phyloP scores from a whole-genome alignment of 2,113 vertebrate genomes.

The Steatornis caripensis region DNA sequence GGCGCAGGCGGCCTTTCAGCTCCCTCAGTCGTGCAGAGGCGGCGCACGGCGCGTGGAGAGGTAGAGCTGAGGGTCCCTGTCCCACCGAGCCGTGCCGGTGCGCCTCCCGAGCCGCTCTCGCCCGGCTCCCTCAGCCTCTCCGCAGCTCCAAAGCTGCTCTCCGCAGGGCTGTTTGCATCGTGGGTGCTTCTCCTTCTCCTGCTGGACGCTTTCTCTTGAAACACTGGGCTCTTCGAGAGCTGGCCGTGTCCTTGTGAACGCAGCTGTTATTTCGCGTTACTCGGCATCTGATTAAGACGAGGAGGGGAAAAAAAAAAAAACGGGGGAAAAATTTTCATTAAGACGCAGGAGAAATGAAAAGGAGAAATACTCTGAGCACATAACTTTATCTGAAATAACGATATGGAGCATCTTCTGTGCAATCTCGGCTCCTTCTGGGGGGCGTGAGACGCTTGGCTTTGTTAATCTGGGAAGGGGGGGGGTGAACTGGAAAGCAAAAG shows the following conservation, averaged over 20 bases:
- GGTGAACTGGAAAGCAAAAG: neutral
- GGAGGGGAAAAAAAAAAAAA: neutral
- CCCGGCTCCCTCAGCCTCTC: neutral
- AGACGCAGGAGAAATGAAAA: neutral
- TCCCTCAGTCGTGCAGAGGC: neutral
- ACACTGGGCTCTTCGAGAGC: neutral
- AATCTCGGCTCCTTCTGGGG: neutral
- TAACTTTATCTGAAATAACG: neutral
- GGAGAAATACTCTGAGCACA: neutral
- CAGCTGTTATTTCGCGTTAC: neutral
- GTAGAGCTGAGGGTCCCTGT: neutral
- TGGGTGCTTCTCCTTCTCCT: neutral
- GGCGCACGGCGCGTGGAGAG: neutral
- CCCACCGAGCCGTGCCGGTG: neutral
- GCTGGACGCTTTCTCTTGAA: neutral
- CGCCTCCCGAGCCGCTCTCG: too few species aligned
- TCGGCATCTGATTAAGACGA: neutral
- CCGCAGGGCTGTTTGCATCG: neutral
- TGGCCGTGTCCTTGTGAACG: neutral
- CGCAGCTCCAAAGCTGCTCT: neutral
- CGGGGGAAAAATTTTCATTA: rapidly evolving
- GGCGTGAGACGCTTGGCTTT: rapidly evolving
- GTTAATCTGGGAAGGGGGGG: neutral
- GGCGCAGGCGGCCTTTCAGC: neutral
- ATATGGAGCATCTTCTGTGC: neutral